Conservation (phyloP, 2,888 invertebrate species). For the Metellina segmentata region DNA sequence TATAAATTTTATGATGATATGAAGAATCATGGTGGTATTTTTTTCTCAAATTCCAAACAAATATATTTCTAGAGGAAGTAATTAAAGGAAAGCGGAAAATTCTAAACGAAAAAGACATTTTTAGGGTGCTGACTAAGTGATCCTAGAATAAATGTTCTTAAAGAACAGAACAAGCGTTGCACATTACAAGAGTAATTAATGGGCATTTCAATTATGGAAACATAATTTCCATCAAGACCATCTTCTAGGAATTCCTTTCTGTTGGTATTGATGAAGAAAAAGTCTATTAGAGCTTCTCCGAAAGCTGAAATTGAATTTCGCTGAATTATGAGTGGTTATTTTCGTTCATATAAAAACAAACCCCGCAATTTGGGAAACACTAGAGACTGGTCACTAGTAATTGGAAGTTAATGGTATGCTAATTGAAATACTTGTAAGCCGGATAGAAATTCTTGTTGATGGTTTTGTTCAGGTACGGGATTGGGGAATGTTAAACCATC, state of each 20-base stretch:
- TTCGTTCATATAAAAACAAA: constrained; percentile 19
- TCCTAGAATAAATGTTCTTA: no score
- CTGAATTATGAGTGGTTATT: constrained; percentile 7
- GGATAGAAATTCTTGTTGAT: constrained; percentile 14
- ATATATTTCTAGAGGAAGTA: neutral
- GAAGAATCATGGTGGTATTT: no score
- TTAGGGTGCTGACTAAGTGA: neutral
- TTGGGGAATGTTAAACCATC: no score
- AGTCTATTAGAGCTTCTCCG: neutral
- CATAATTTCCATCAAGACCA: constrained; percentile 8
- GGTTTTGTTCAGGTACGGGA: neutral
- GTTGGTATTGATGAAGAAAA: constrained; percentile 5
- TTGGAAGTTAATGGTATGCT: constrained; percentile 57
- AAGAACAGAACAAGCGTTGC: neutral
- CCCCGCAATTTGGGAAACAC: constrained; percentile 7
- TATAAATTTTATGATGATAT: no score
- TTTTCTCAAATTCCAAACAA: no score
- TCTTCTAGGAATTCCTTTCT: neutral
- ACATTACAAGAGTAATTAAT: constrained; percentile 20
- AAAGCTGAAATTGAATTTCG: constrained; percentile 33
- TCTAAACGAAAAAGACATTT: neutral
- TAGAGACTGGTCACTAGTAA: constrained; percentile 5
- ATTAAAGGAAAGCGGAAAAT: neutral
- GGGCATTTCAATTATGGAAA: constrained; percentile 28
- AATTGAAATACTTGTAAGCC: constrained; percentile 47